phyloP scores from a whole-genome alignment of 2,113 vertebrate species.

The Cryptotis parvus region DNA sequence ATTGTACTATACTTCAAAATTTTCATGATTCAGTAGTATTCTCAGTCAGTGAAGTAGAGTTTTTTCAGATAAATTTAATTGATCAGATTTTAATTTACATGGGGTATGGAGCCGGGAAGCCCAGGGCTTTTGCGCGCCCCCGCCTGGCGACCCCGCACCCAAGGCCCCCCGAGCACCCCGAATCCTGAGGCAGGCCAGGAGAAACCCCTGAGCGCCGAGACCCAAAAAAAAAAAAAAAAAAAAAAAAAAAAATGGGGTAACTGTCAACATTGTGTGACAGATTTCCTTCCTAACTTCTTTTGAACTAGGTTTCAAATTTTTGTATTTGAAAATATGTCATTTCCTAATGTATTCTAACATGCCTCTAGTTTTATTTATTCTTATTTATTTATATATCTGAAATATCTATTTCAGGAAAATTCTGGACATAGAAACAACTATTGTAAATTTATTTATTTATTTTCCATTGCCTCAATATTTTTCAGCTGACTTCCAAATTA shows the following conservation, averaged over 20 bases:
- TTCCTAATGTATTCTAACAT: background rate
- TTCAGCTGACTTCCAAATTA: background rate
- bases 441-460: background rate
- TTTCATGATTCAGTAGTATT: background rate
- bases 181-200: too few species aligned
- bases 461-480: background rate
- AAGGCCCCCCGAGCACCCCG: too few species aligned
- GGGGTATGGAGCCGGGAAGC: too few species aligned
- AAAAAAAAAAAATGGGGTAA: too few species aligned
- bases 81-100: background rate
- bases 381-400: background rate
- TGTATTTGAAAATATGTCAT: background rate
- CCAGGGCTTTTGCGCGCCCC: too few species aligned
- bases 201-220: too few species aligned
- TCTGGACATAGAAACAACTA: background rate
- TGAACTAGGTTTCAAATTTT: background rate
- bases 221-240: too few species aligned
- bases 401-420: background rate
- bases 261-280: background rate
- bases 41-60: background rate
- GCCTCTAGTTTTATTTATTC: background rate
- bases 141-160: too few species aligned
- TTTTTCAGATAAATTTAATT: background rate
- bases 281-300: background rate
- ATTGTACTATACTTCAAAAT: background rate